Conservation (phyloP, 2,113 vertebrate genomes). For the Sturnus vulgaris region DNA sequence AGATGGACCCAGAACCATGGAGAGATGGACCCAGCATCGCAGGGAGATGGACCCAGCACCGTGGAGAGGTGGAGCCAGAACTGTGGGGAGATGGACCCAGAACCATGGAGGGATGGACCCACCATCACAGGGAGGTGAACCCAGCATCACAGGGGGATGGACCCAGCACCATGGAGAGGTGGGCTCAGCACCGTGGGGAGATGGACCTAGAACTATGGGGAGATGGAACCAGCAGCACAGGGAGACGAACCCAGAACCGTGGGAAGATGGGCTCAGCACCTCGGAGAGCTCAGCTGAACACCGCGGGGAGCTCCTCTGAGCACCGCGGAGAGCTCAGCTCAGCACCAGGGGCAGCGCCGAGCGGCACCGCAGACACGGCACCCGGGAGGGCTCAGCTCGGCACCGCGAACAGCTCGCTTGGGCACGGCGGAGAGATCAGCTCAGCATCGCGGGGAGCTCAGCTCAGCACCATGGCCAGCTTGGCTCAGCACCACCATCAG, state of each 20-base stretch:
- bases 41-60: not conserved
- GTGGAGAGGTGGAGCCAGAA: rapidly evolving
- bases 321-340: not conserved
- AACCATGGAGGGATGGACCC: rapidly evolving
- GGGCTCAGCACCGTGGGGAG: rapidly evolving
- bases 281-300: not conserved
- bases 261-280: not conserved
- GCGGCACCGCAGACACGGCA: not conserved
- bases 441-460: not conserved
- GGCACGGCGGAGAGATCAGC: not conserved
- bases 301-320: too few relatives aligned
- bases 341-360: not conserved
- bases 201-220: rapidly evolving
- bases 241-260: rapidly evolving
- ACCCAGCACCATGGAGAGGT: rapidly evolving
- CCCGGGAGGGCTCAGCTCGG: not conserved
- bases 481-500: not conserved
- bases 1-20: rapidly evolving
- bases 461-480: not conserved
- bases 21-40: rapidly evolving
- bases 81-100: rapidly evolving
- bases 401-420: not conserved
- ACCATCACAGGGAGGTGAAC: rapidly evolving
- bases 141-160: not conserved
- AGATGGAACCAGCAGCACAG: rapidly evolving